Evolutionary conservation across 2,888 invertebrate genomes (phyloP).

Genomic region (Noctua pronuba): DNA sequence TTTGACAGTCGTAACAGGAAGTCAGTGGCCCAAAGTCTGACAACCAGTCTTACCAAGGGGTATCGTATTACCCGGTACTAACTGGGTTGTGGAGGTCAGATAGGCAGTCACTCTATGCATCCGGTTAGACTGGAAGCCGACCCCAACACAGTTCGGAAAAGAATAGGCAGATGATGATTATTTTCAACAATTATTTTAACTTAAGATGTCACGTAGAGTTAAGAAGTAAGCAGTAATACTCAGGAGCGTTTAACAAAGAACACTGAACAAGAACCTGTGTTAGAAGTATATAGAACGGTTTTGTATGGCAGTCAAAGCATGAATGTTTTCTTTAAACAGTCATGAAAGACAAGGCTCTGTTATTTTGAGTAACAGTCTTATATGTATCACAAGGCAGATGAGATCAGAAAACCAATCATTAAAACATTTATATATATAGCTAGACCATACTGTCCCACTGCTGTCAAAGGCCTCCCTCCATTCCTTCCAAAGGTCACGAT

Average conservation of each 20-base stretch:
- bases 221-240: background rate
- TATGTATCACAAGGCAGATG: background rate
- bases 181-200: background rate
- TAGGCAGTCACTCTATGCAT: too few species aligned
- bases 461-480: too few species aligned
- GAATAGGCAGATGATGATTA: too few species aligned
- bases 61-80: too few species aligned
- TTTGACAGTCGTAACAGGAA: too few species aligned
- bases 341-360: conserved; percentile 31
- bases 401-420: conserved; percentile 9
- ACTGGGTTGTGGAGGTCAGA: too few species aligned
- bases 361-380: conserved; percentile 32
- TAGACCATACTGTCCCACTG: too few species aligned
- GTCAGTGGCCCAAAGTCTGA: too few species aligned
- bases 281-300: background rate
- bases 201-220: background rate
- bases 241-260: background rate
- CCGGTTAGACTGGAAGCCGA: too few species aligned
- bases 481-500: too few species aligned
- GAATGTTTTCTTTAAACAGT: conserved; percentile 29
- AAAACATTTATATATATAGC: background rate
- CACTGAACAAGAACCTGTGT: background rate
- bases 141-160: too few species aligned
- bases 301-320: conserved; percentile 23
- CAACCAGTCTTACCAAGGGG: too few species aligned